Conservation (phyloP, 2,797 vertebrate genomes). For the Artibeus jamaicensis region DNA sequence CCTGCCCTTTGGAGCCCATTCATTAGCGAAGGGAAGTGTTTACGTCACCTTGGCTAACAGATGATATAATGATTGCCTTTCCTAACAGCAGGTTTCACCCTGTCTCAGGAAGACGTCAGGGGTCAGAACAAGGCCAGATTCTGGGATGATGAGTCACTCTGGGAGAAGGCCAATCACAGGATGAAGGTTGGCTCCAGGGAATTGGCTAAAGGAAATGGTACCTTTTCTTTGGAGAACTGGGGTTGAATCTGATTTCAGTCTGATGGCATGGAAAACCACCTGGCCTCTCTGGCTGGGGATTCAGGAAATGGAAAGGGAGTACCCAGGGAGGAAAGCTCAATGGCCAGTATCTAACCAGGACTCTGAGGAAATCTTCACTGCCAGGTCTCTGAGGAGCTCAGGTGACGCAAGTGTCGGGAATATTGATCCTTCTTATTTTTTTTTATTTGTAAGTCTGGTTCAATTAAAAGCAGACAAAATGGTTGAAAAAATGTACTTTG, state of each 20-base stretch:
- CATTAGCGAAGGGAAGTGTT: conserved; percentile 69
- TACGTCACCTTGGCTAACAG: conserved; percentile 20
- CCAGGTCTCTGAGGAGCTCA: conserved; percentile 30
- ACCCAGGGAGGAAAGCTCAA: not conserved
- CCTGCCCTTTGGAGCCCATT: conserved; percentile 59
- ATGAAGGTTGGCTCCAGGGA: conserved; percentile 40
- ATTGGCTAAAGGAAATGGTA: conserved; percentile 69
- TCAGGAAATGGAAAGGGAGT: not conserved
- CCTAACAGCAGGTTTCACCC: conserved; percentile 72
- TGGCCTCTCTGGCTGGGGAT: conserved; percentile 52
- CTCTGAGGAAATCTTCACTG: not conserved
- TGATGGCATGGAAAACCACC: conserved; percentile 66
- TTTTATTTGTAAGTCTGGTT: conserved; percentile 26
- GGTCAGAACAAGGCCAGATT: conserved; percentile 69
- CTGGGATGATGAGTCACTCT: conserved; percentile 64
- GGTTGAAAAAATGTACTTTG: not conserved
- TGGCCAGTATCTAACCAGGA: not conserved
- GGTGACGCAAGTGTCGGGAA: conserved; percentile 39
- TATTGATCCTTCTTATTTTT: not conserved
- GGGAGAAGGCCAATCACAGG: conserved; percentile 58
- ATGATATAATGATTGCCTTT: conserved; percentile 72
- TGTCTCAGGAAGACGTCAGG: conserved; percentile 72
- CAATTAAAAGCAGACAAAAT: not conserved
- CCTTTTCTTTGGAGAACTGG: conserved; percentile 62
- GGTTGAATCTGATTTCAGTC: conserved; percentile 39